Evolutionary conservation across 2,113 vertebrate genomes (phyloP).

Genomic region (Dascyllus trimaculatus): DNA sequence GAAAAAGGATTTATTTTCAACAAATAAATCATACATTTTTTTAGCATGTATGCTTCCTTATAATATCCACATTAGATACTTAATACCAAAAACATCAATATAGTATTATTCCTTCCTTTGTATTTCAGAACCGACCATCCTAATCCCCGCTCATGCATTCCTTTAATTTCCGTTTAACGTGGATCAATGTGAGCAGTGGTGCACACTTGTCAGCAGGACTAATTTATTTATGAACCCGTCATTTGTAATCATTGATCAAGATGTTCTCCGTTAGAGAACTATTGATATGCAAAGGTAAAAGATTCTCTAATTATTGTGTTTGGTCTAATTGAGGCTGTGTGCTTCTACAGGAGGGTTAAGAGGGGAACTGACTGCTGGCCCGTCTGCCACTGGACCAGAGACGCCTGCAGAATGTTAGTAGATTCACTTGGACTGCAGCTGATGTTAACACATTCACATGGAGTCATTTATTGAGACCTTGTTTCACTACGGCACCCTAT

Average conservation of each 20-base stretch:
- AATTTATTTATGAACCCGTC: slow-evolving; percentile 98
- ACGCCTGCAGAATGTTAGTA: slow-evolving; percentile 29
- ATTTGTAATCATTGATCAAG: slow-evolving; percentile 92
- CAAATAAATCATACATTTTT: no score
- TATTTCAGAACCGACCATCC: not conserved
- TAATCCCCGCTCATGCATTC: slow-evolving; percentile 23
- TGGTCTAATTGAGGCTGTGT: slow-evolving; percentile 92
- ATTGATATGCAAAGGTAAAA: slow-evolving; percentile 92
- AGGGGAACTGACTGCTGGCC: slow-evolving; percentile 88
- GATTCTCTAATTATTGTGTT: slow-evolving; percentile 94
- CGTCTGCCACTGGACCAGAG: slow-evolving; percentile 45
- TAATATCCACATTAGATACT: not conserved
- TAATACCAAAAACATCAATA: not conserved
- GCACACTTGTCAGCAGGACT: slow-evolving; percentile 89
- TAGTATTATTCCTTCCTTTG: not conserved
- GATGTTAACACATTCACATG: not conserved
- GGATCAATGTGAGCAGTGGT: slow-evolving; percentile 87
- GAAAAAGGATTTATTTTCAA: not conserved
- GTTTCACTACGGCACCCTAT: not conserved
- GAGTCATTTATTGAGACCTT: slow-evolving; percentile 6
- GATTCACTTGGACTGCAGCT: slow-evolving; percentile 17
- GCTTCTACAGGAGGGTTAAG: slow-evolving; percentile 89
- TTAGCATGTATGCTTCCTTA: not conserved
- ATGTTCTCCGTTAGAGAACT: slow-evolving; percentile 89
- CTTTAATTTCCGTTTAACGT: slow-evolving; percentile 84